Evolutionary conservation across 1,140 invertebrate genomes (phyloP), one percentile per base, ranked within the genome.

Genomic region (Trissolcus basalis): DNA sequence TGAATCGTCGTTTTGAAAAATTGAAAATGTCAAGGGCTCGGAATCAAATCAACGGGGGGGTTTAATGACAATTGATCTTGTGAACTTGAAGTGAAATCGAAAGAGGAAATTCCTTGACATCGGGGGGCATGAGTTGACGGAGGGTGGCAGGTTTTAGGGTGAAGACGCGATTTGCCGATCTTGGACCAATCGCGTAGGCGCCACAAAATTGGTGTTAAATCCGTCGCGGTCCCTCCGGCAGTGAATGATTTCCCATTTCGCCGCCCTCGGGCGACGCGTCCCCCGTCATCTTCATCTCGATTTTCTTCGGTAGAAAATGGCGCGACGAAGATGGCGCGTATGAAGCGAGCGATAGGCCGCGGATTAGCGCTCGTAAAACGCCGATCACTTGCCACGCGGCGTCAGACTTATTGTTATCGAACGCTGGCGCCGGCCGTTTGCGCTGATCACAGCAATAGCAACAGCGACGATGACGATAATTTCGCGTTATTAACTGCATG

Each of bases 221-320:
- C 78, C 82, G 83, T 61, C 81, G 83, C 80, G 81, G 58, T 81
- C 85, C 85, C 83, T 84, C 82, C 81, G 86, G 86, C 86, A 79
- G 76, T 82, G 77, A 85, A 86, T 88, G 86, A 88, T 88, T 88
- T 88, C 86, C 86, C 84, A 87, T 87, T 88, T 87, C 85, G 80
- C 79, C 81, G 75, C 83, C 84, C 75, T 56, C 27, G 55, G 56
- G 49, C 54, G 44, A 64, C 53, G 51, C 58, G 51, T 71, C 69
- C 68, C 64, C 72, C 53, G 51, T 78, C 75, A 79, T 77, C 75
- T 61, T 58, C 54, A 65, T 51, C 74, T 80, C 74, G 74, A 73
- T 70, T 76, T 77, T 71, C 81, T 80, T 81, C 35, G 35, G 2
- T 15, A 81, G 80, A 88, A 87, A 87, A 88, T 87, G 87, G 86